Evolutionary conservation across 2,888 invertebrate species (phyloP), one percentile per base, ranked within the genome.

Genomic region (Eutolmus rufibarbis): DNA sequence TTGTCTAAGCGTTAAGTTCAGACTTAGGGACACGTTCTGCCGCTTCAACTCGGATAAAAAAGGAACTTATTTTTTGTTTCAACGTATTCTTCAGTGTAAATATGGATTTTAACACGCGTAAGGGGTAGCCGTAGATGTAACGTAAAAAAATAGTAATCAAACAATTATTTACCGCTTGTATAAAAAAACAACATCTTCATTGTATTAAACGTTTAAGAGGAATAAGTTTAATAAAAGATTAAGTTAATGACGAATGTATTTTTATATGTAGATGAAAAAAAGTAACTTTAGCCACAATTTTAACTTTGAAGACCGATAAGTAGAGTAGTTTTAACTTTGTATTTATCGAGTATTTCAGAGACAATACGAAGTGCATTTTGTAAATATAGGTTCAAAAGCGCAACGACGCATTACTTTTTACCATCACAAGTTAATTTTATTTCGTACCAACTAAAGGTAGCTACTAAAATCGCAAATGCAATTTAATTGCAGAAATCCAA

Each of bases 231-330:
- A 82, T 57, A 82, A 82, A 81, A 82, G n/a, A 82, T 23, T 82
- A 82, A 82, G 66, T 82, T 82, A 57, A 81, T 57, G 51, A 82
- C 57, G 51, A 82, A 82, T 82, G 82, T 82, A 82, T 82, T 82
- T 82, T 82, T 82, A 82, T 82, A 82, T 82, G 66, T 82, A 82
- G 12, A 8, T 37, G 37, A 37, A 37, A 37, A 7, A 82, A 51
- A 19, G 34, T 82, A 82, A 57, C 34, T 28, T 28, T 77, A 51
- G 43, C 23, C 16, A 78, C 23, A 16, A 19, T 78, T 78, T 78
- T 46, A 46, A 46, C 19, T 19, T 78, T 78, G 34, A 40, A 16
- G 19, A 40, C 1, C 4, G 23, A 57, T 57, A 66, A 66, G 28
- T 66, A 23, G 34, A 78, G 66, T 66, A 66, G 66, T 66, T 23